Evolutionary conservation across 2,113 vertebrate species (phyloP).

Genomic region (Elanus axillaris): DNA sequence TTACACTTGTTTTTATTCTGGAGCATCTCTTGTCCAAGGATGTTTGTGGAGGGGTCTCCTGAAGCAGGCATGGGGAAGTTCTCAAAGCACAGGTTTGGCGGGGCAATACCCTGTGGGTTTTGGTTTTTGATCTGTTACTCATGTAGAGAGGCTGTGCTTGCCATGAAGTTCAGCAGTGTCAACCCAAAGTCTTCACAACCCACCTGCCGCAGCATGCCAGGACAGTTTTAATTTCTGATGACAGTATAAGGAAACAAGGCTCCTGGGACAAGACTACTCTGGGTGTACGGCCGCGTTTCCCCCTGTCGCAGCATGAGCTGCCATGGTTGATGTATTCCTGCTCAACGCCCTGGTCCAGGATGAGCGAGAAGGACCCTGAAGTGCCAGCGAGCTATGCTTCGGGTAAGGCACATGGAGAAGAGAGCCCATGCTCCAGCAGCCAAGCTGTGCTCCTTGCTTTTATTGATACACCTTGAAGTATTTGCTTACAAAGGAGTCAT

Average conservation of each 20-base stretch:
- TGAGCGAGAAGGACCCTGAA: background rate
- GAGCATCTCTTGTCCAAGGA: accelerated
- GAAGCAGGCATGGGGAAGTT: background rate
- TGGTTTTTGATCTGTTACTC: background rate
- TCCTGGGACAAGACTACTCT: background rate
- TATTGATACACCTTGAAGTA: background rate
- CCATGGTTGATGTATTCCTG: accelerated
- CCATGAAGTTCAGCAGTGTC: background rate
- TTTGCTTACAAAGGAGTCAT: background rate
- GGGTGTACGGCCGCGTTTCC: background rate
- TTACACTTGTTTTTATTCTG: background rate
- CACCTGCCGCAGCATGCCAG: background rate
- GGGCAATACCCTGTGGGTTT: accelerated
- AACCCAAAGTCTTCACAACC: background rate
- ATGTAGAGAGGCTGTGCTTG: background rate
- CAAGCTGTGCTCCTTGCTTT: background rate
- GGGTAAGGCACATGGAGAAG: background rate
- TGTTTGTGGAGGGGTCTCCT: background rate
- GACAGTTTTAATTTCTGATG: background rate
- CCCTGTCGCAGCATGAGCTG: background rate
- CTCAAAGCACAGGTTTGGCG: background rate
- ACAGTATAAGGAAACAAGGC: background rate
- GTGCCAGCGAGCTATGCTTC: accelerated
- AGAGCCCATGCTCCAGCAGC: background rate
- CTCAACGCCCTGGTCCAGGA: background rate